A percentile compares a stretch with the other conserved stretches of the same genome.
Conservation (phyloP, 2,113 vertebrate species). For the Erythrocebus patas region DNA sequence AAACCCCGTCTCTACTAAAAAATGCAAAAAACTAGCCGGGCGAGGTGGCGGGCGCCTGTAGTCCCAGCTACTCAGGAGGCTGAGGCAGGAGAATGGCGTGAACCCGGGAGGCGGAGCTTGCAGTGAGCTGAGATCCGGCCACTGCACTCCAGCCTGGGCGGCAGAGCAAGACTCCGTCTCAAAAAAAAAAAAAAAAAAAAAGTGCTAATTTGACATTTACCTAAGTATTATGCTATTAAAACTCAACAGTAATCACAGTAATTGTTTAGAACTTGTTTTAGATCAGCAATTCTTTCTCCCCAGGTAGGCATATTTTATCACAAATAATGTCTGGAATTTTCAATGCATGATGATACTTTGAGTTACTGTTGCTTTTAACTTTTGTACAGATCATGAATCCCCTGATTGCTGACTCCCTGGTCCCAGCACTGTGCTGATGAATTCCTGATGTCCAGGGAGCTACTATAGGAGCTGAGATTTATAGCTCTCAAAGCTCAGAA, state of each 20-base stretch:
- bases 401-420: background rate
- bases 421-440: background rate
- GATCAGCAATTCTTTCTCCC: background rate
- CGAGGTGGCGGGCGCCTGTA: too few species aligned
- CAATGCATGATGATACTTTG: background rate
- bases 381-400: background rate
- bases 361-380: background rate
- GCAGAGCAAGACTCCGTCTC: too few species aligned
- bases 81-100: too few species aligned
- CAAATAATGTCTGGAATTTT: background rate
- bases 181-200: too few species aligned
- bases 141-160: too few species aligned
- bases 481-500: background rate
- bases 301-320: background rate
- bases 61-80: too few species aligned
- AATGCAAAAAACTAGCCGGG: too few species aligned
- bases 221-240: background rate
- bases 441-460: background rate
- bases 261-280: background rate
- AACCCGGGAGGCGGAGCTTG: too few species aligned
- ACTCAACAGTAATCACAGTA: background rate
- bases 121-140: too few species aligned
- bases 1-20: too few species aligned
- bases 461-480: background rate
- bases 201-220: background rate